Evolutionary conservation across 2,797 vertebrate species (phyloP).

Genomic region (Ptychobarbus kaznakovi): DNA sequence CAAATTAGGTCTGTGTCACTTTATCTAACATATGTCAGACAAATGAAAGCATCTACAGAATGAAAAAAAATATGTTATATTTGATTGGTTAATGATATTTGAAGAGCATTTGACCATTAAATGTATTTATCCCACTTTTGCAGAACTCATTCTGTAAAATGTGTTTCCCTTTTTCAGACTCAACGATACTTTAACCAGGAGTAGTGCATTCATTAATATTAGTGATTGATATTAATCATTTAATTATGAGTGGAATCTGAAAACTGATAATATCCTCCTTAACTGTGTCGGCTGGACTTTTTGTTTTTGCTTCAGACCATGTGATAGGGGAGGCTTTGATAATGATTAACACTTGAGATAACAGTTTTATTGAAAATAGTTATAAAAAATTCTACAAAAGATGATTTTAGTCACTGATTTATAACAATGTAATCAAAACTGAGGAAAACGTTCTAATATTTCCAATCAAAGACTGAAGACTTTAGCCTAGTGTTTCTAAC

Average conservation of each 20-base stretch:
- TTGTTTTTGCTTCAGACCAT: constrained; percentile 10
- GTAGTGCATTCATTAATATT: not conserved
- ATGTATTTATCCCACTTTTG: not conserved
- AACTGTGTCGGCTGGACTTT: constrained; percentile 4
- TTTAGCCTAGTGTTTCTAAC: not conserved
- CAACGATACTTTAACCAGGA: not conserved
- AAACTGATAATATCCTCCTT: not conserved
- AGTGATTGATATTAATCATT: not conserved
- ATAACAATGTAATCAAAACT: not conserved
- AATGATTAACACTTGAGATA: constrained; percentile 38
- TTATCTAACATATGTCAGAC: not conserved
- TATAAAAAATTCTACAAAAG: not conserved
- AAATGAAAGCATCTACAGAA: not conserved
- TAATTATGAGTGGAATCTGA: not conserved
- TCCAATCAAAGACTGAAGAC: not conserved
- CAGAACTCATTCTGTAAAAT: not conserved
- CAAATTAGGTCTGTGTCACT: not conserved
- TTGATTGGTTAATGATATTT: not conserved
- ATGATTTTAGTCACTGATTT: not conserved
- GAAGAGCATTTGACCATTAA: not conserved
- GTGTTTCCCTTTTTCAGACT: not conserved
- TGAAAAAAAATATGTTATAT: not conserved
- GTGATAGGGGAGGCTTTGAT: constrained; percentile 13
- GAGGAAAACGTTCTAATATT: not conserved
- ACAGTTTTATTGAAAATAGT: not conserved